Evolutionary conservation across 2,113 vertebrate species (phyloP).

Genomic region (Tringa solitaria): DNA sequence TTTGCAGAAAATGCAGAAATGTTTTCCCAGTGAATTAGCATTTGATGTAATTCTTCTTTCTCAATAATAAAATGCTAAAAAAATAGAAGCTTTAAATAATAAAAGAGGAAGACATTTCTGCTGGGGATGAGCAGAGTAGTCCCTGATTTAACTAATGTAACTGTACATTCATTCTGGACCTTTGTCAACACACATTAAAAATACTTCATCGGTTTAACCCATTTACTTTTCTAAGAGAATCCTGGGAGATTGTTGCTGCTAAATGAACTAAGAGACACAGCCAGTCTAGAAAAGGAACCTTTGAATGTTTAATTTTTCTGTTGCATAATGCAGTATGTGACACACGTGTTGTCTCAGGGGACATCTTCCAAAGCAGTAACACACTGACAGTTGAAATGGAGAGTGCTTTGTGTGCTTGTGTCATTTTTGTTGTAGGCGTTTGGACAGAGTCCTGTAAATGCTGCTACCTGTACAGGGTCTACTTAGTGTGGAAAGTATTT

Average conservation of each 20-base stretch:
- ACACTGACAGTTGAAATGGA: background rate
- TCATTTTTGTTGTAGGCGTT: fast-evolving
- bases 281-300: background rate
- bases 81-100: constrained; percentile 32
- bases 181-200: constrained; percentile 68
- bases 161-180: constrained; percentile 7
- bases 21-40: background rate
- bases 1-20: background rate
- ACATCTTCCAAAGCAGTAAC: background rate
- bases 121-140: background rate
- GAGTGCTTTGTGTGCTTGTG: background rate
- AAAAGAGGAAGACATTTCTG: background rate
- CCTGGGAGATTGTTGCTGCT: background rate
- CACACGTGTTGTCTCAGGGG: background rate
- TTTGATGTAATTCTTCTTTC: background rate
- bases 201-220: constrained; percentile 54
- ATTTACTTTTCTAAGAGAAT: constrained; percentile 19
- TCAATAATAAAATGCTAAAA: background rate
- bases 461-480: background rate
- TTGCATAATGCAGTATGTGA: background rate
- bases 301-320: background rate
- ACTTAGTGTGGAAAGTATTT: background rate
- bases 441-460: background rate
- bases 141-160: background rate
- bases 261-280: background rate